Evolutionary conservation across 2,113 vertebrate species (phyloP), one percentile per base, ranked within the genome.

Genomic region (Clarias magur): DNA sequence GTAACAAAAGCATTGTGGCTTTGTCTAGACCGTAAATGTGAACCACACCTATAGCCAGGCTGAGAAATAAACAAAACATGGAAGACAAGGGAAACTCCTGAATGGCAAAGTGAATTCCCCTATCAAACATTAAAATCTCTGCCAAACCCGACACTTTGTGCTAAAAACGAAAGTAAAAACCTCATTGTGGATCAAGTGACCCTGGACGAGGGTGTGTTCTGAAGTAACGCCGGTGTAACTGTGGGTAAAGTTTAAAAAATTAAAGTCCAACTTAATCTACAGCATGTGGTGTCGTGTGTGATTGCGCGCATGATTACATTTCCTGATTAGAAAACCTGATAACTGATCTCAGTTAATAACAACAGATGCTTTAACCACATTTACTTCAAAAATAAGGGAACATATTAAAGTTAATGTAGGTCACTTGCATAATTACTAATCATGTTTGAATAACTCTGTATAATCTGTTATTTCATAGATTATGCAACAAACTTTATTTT

Each of bases 51-150:
- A 79, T 65, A 56, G n/a, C 17, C 25, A 27, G 27, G 13, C 16
- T 27, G n/a, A 30, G 25, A 4, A 75, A 25, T 3, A 25, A 48
- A 30, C 0, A 8, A 48, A 19, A 54, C 34, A 57, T 4, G 23
- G 68, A 60, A 83, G 53, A 76, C 73, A 27, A 68, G 68, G 84
- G 84, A 54, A 88, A 83, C 65, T 83, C 70, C 73, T 68, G 42
- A 21, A 80, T 11, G 68, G 54, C 1, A 21, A 59, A 11, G n/a
- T n/a, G 73, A 59, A 57, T 34, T n/a, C 21, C 21, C 21, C 53
- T 5, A 0, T 13, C 48, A 3, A 3, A 17, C 3, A 79, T 42
- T 16, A 13, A 54, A 15, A 53, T 0, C 6, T 3, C 57, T 56
- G 13, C 1, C 75, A 27, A 17, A 56, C 27, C 16, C 7, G 15